Evolutionary conservation across 2,113 vertebrate genomes (phyloP), one percentile per base, ranked within the genome.

Genomic region (Aramus guarauna): DNA sequence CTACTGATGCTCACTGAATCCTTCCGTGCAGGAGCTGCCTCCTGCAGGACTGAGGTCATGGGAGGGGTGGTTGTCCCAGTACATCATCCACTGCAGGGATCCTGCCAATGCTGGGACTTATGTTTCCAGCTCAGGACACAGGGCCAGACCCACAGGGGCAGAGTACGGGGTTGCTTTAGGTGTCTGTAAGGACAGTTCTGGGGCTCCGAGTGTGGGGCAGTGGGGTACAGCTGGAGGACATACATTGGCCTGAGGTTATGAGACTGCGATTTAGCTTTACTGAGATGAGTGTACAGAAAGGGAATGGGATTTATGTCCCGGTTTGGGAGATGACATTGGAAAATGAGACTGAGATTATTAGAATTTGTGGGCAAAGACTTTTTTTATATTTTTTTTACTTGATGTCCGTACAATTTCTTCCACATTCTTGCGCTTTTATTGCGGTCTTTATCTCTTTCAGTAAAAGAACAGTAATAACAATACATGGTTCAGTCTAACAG

Each of bases 81-180:
- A 22, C 9, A 47, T 37, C 12, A 23, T 14, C 37, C 29, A 20
- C 22, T 56, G 56, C 34, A 30, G 5, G 50, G 27, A 66, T 41
- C 34, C 50, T 50, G 63, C 45, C 24, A 17, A 2, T 12, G 30
- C 30, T 66, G 66, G 30, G 24, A 24, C 7, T 13, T 16, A 0
- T 9, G 14, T 39, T 56, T 45, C 39, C 71, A 71, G 56, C 36
- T 74, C 62, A 86, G 34, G 8, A 67, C 45, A 30, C 0, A 2
- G 27, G 43, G 32, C 8, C 52, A 75, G 52, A 22, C 6, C 50
- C 73, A 50, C 0, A 0, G 32, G 21, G 15, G 10, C 50, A 74
- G 34, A 9, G 13, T 17, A 26, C 0, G 0, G 24, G 21, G 21
- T 66, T 58, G 15, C 36, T 58, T 43, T 3, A n/a, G 19, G 37